Base-by-base conservation (phyloP, 92 coral and sea anemone genomes). In the Bergia puertoricense region DNA sequence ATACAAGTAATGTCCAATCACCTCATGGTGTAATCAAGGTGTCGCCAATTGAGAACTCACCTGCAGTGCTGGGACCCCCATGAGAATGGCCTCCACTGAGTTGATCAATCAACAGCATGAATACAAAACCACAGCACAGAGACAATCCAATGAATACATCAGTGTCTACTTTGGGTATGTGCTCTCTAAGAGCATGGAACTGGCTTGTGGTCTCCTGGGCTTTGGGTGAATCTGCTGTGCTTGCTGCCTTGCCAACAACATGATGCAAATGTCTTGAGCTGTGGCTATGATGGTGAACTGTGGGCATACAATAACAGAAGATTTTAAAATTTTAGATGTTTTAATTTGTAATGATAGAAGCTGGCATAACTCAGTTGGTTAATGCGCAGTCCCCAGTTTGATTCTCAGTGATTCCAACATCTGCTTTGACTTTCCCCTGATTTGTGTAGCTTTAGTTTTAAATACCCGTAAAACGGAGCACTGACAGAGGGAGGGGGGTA, bases 61-160 rank as follows among this genome's bases (percentile, higher is more conserved):
- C 92, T 82, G 91, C 42, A 37, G 86, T 80, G 73, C 95, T 88
- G 2, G 98, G 89, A 7, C 74, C 74, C 1, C 93, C 94, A 90
- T 97, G 99, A 0, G 99, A 95, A 81, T 97, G 99, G 3, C 99
- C 99, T 0, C 99, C 99, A 89, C 96, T 92, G 8, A 94, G 92
- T 74, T 93, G 96, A 67, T 97, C 99, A 89, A 97, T 87, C 73
- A 97, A 86, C 40, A 97, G 82, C 99, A 97, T 95, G 86, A 97
- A 95, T 8, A 97, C 95, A 91, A 97, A 97, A 48, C 99, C 98
- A 90, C 92, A 92, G 71, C 98, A 95, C 73, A 97, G 93, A 14
- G 99, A 95, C 75, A 97, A 89, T 4, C 99, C 99, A 85, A 97
- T 97, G 74, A 97, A 95, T 42, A 96, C 93, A 81, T 95, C 96